Base-by-base conservation (phyloP, 2,113 vertebrate species). In the Mus spicilegus region DNA sequence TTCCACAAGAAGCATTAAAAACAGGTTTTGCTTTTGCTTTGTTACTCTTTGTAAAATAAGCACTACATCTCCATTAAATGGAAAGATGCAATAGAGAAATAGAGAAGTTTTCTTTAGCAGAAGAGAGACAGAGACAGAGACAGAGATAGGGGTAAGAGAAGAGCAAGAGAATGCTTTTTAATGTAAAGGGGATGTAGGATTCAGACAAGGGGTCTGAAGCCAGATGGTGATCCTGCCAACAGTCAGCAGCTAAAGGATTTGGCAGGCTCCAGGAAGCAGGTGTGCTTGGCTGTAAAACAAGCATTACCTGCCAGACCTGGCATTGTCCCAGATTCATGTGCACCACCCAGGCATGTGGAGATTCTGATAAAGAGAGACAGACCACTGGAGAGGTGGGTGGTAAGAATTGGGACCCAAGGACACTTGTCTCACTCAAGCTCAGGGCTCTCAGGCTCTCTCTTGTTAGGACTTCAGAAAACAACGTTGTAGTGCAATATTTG, bases 271-370 rank as follows among this genome's bases (percentile, higher is more conserved):
- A 63, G 76, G 67, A 88, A 96, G 94, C 96, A 97, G 97, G 96
- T 97, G 98, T 91, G 87, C 96, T 94, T 97, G 96, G 95, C 97
- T 96, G 46, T 94, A 75, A 90, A 95, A 85, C 91, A 95, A 94
- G 80, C 91, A n/a, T 58, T 69, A 76, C 96, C 94, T 1, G 19
- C 97, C 95, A 96, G 89, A 91, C 26, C 61, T 96, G 86, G 94
- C 95, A 70, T 58, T 36, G 36, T 67, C 93, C 89, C 96, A 96
- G 87, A 80, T 8, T 61, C 54, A 1, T 76, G 72, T 36, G 78
- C 4, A 96, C 61, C 69, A 39, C 10, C 26, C 33, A 91, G 92
- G 84, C 91, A 95, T 61, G 73, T 87, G 91, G 82, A 51, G 93
- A 82, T 89, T 86, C n/a, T 87, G 95, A 96, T 89, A 87, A 93